Conservation (phyloP, 2,113 vertebrate genomes). For the Triplophysa tibetana region DNA sequence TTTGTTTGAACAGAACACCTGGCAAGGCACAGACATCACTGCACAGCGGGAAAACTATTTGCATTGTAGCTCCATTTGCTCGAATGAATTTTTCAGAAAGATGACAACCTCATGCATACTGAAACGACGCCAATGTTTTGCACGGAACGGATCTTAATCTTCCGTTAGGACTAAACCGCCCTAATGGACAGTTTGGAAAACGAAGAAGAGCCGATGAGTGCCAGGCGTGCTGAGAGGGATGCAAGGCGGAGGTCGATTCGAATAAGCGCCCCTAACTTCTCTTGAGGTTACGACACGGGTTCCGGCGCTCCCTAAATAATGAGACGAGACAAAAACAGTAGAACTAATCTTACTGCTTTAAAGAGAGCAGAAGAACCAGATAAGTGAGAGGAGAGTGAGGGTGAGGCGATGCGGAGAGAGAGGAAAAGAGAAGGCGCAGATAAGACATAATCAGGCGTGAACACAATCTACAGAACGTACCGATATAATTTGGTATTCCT, state of each 20-base stretch:
- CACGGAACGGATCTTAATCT: conserved; percentile 9
- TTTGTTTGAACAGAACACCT: conserved; percentile 37
- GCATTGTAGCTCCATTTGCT: conserved; percentile 33
- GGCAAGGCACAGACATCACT: conserved; percentile 18
- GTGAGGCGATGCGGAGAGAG: conserved; percentile 34
- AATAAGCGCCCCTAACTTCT: conserved; percentile 3
- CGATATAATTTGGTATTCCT: conserved; percentile 68
- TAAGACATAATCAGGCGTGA: conserved; percentile 68
- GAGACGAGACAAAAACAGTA: conserved; percentile 47
- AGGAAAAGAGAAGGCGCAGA: conserved; percentile 57
- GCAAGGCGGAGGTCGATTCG: neutral
- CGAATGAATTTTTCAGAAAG: conserved; percentile 29
- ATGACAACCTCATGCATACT: conserved; percentile 34
- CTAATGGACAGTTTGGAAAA: conserved; percentile 19
- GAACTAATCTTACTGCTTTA: conserved; percentile 46
- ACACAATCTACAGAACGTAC: conserved; percentile 67
- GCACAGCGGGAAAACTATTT: conserved; percentile 20
- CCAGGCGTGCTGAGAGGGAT: neutral
- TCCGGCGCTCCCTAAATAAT: conserved; percentile 44
- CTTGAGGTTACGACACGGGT: conserved; percentile 12
- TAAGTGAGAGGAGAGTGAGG: conserved; percentile 25
- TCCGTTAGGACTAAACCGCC: neutral
- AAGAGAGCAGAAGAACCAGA: conserved; percentile 27
- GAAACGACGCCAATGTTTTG: conserved; percentile 20
- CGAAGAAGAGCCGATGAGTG: neutral